Percentiles rank a stretch among this genome's conserved stretches.
Conservation (phyloP, 2,113 vertebrate genomes). For the Formicarius rufipectus region DNA sequence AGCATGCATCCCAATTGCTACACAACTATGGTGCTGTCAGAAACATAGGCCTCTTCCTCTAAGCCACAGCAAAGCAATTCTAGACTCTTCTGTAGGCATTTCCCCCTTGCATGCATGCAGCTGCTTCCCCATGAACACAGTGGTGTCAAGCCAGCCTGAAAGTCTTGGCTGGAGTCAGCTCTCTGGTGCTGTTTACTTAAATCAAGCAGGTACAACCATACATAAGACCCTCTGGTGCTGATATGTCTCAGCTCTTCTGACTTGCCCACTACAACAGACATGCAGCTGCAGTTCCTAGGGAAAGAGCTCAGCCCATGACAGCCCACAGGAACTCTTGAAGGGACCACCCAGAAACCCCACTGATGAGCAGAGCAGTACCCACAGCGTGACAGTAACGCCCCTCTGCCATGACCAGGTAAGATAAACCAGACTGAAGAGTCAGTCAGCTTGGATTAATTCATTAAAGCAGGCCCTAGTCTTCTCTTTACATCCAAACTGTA, state of each 20-base stretch:
- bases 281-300: neutral
- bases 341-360: neutral
- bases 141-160: neutral
- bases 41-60: neutral
- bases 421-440: neutral
- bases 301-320: neutral
- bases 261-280: neutral
- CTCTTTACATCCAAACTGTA: neutral
- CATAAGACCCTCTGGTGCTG: neutral
- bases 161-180: neutral
- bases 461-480: neutral
- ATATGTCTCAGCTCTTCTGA: neutral
- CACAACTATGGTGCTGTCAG: rapidly evolving
- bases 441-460: neutral
- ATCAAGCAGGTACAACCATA: neutral
- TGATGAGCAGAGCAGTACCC: neutral
- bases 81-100: neutral
- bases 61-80: neutral
- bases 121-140: neutral
- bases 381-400: neutral
- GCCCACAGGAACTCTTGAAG: neutral
- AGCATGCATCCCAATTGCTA: neutral
- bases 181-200: neutral
- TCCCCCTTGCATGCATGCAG: neutral
- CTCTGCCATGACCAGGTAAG: neutral